Conservation (phyloP, 2,113 vertebrate species). For the Anoura caudifer region DNA sequence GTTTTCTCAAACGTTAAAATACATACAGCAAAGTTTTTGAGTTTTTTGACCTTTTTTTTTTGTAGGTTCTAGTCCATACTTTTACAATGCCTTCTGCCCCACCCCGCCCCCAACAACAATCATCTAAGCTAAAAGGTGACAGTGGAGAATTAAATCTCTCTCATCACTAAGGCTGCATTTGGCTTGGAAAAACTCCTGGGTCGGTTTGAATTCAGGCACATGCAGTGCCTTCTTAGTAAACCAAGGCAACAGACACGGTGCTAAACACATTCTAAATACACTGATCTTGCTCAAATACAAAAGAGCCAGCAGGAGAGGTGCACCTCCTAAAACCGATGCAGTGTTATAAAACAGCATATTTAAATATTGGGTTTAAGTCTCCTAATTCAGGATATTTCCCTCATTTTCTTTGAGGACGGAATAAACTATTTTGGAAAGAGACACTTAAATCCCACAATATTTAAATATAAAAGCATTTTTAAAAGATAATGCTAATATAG, state of each 20-base stretch:
- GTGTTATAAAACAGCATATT: conserved; percentile 62
- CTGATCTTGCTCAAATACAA: conserved; percentile 62
- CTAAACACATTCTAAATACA: conserved; percentile 55
- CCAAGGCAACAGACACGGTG: conserved; percentile 39
- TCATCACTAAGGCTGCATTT: conserved; percentile 70
- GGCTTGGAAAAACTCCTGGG: conserved; percentile 71
- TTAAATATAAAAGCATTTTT: conserved; percentile 70
- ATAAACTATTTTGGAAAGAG: conserved; percentile 44
- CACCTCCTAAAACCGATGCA: conserved; percentile 72
- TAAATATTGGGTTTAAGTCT: conserved; percentile 70
- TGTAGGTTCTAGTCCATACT: conserved; percentile 16
- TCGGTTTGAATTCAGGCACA: conserved; percentile 64
- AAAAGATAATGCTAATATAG: conserved; percentile 67
- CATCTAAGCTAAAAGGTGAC: conserved; percentile 68
- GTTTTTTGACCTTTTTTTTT: neutral
- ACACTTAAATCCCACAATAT: conserved; percentile 69
- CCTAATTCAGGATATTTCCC: conserved; percentile 63
- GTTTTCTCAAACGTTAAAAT: conserved; percentile 64
- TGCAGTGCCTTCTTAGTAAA: conserved; percentile 53
- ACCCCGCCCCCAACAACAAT: neutral
- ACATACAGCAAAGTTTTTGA: neutral
- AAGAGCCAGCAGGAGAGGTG: conserved; percentile 60
- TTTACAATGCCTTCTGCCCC: neutral
- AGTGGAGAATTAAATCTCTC: conserved; percentile 66
- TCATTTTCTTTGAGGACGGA: conserved; percentile 58